Base-by-base conservation (phyloP, 2,113 vertebrate genomes). In the Empidonax traillii region DNA sequence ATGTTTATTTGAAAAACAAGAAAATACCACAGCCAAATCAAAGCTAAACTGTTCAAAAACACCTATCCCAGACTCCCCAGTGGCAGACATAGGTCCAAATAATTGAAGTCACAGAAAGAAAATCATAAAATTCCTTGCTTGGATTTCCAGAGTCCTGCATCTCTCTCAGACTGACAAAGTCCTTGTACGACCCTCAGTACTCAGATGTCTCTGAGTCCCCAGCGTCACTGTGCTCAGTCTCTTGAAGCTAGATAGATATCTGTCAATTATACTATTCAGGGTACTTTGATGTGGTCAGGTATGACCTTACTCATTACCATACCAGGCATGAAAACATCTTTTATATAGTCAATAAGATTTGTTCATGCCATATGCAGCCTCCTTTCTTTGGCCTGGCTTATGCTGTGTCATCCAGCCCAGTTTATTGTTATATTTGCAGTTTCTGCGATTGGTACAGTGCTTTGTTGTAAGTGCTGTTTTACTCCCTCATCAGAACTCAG, bases 271-370 rank as follows among this genome's bases (percentile, higher is more conserved):
- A 79, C 58, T 77, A 65, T 86, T 82, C 86, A 93, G 81, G 80
- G 46, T 93, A 92, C 96, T 96, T 96, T 97, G 86, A 96, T 94
- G 86, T 90, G 92, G 88, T 79, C 95, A 96, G 93, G 87, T 96
- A 89, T 96, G 95, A 95, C 95, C 93, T 96, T 88, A 39, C 78
- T 96, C 81, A 97, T 96, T 96, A 96, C n/a, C 88, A 96, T 97
- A 95, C 16, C 78, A 92, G 78, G 86, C 93, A 95, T 82, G 91
- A 96, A 96, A 95, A 90, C 58, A 74, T 81, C 78, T 90, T 96
- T 97, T 91, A 62, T 95, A 58, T 55, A 79, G 94, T 91, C 89
- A 94, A 74, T 95, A 95, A 95, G 68, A 91, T 95, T 89, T 96
- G 46, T 71, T 94, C 89, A 30, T 91, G 80, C 61, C 81, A 51